A percentile compares a stretch with the other conserved stretches of the same genome.
Evolutionary conservation across 2,888 invertebrate genomes (phyloP).

Genomic region (Archaeoteleia sp.): DNA sequence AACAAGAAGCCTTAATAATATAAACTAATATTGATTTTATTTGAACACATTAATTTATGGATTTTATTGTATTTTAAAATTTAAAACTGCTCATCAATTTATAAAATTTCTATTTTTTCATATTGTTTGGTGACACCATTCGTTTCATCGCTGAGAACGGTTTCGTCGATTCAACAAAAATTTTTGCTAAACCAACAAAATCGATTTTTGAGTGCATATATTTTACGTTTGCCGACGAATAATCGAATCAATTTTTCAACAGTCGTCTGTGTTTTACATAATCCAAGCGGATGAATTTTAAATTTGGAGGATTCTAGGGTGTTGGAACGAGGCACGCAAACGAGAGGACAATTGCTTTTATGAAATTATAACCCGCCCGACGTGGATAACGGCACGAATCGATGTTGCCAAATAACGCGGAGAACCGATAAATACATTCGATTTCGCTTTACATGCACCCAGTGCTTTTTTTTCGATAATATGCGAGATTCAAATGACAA

Average conservation of each 20-base stretch:
- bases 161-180: slow-evolving; percentile 7
- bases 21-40: too few relatives aligned
- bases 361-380: slow-evolving; percentile 61
- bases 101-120: too few relatives aligned
- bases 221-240: slow-evolving; percentile 61
- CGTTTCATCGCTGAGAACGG: too few relatives aligned
- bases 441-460: slow-evolving; percentile 15
- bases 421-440: slow-evolving; percentile 23
- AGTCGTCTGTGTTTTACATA: slow-evolving; percentile 62
- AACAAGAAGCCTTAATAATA: too few relatives aligned
- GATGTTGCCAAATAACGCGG: slow-evolving; percentile 24
- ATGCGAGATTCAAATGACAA: too few relatives aligned
- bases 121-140: too few relatives aligned
- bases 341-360: slow-evolving; percentile 56
- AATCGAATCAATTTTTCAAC: slow-evolving; percentile 68
- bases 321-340: slow-evolving; percentile 23
- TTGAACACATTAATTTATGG: too few relatives aligned
- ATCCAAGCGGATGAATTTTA: slow-evolving; percentile 68
- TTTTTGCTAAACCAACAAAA: slow-evolving; percentile 23
- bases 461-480: too few relatives aligned
- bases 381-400: slow-evolving; percentile 44
- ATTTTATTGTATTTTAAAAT: too few relatives aligned
- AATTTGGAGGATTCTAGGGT: slow-evolving; percentile 54
- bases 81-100: too few relatives aligned
- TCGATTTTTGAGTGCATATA: slow-evolving; percentile 43